Conservation (phyloP, 2,797 vertebrate species). For the Centroberyx gerrardi region DNA sequence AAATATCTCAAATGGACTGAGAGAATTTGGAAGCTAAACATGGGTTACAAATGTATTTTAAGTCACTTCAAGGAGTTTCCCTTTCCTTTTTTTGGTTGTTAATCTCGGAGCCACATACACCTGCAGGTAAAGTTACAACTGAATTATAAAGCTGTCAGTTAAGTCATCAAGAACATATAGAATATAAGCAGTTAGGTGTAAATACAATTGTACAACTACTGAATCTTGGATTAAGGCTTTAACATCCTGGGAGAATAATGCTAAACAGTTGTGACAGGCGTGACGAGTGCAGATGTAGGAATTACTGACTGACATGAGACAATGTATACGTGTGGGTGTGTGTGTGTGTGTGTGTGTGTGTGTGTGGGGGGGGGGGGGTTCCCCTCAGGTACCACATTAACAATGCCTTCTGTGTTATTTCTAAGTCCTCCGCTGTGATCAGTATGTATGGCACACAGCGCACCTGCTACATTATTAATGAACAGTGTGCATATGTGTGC, state of each 20-base stretch:
- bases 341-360: neutral
- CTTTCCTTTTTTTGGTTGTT: no score
- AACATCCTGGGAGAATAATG: slow-evolving; percentile 9
- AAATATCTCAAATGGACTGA: no score
- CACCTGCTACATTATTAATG: slow-evolving; percentile 62
- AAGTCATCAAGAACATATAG: neutral
- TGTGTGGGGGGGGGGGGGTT: neutral
- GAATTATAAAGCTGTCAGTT: neutral
- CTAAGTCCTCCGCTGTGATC: slow-evolving; percentile 34
- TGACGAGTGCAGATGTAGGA: neutral
- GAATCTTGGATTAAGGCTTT: neutral
- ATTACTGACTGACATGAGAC: neutral
- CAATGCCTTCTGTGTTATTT: neutral
- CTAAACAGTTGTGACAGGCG: slow-evolving; percentile 31
- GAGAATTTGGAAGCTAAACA: no score
- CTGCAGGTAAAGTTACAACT: no score
- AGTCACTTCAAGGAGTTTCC: no score
- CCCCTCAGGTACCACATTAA: slow-evolving; percentile 3
- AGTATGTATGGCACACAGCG: slow-evolving; percentile 45
- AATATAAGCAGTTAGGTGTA: no score
- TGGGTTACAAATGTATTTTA: no score
- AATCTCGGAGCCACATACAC: no score
- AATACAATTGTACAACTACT: neutral
- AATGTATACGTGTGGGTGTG: slow-evolving; percentile 2
- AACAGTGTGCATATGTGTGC: neutral